phyloP scores from a whole-genome alignment of 2,113 vertebrate genomes.

The Empidonax alnorum region DNA sequence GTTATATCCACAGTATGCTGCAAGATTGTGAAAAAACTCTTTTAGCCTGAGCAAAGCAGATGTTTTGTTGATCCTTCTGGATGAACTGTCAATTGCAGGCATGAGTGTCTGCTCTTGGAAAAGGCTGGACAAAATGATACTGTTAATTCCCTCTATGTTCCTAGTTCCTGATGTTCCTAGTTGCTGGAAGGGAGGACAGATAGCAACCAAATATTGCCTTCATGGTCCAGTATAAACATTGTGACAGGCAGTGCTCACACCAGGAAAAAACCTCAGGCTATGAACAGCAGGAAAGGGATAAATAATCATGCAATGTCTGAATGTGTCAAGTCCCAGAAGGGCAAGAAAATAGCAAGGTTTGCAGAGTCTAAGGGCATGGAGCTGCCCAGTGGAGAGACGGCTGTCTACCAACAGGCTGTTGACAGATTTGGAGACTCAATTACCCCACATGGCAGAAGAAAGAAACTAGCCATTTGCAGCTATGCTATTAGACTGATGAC shows the following conservation, averaged over 20 bases:
- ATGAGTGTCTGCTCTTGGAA: not conserved
- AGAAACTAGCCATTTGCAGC: not conserved
- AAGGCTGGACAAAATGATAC: not conserved
- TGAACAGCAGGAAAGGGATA: not conserved
- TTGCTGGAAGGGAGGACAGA: not conserved
- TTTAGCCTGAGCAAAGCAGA: not conserved
- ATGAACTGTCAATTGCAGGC: not conserved
- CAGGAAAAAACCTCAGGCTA: not conserved
- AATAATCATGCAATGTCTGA: not conserved
- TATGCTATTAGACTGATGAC: slow-evolving; percentile 5
- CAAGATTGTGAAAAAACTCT: not conserved
- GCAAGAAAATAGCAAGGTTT: not conserved
- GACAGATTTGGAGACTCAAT: slow-evolving; percentile 13
- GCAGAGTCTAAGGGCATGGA: not conserved
- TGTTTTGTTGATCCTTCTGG: not conserved
- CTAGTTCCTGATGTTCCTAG: not conserved
- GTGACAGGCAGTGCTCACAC: not conserved
- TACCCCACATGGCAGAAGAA: not conserved
- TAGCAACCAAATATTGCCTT: not conserved
- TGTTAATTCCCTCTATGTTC: not conserved
- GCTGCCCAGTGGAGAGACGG: not conserved
- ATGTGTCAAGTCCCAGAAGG: not conserved
- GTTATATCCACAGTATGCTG: not conserved
- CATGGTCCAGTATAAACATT: not conserved
- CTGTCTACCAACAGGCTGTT: not conserved